Base-by-base conservation (phyloP, 2,888 invertebrate genomes). In the Galeruca laticollis region DNA sequence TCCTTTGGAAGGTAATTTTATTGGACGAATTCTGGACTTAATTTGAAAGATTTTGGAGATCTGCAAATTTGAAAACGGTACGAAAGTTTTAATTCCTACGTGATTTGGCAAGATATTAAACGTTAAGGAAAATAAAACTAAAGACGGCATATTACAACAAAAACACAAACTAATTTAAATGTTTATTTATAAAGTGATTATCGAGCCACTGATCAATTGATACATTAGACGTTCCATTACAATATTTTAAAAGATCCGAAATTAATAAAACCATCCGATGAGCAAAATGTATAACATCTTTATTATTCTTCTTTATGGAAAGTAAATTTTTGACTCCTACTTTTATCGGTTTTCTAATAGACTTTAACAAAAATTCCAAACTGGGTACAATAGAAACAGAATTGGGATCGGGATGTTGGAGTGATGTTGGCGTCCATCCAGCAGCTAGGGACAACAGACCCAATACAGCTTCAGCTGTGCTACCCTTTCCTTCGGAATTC, bases 381-480 rank as follows among this genome's bases (percentile, higher is more conserved):
- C 56, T 57, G 6, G 56, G 18, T 15, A 57, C 31, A 33, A 35
- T 6, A 10, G 31, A n/a, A 15, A 11, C 18, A 15, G 35, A 33
- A 35, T 57, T 57, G 8, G 35, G 18, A 57, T 57, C 56, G 13
- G 49, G 13, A 37, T 66, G 51, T 13, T 37, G 18, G 11, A 69
- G 3, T 15, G 69, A 64, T 5, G 63, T 64, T 1, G 47, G 21
- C 40, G 69, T 69, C 69, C 69, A 69, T 33, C 69, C 69, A 10
- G 63, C 31, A 21, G 69, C 20, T 35, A 49, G 21, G 1, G 64
- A 43, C 13, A 69, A 37, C 9, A 69, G 15, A 10, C 60, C 59
- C 26, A 64, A 43, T 1, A 69, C 26, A 6, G 69, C 49, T 21
- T 69, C 69, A 5, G 33, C 69, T 0, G 59, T 60, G 33, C 59